Base-by-base conservation (phyloP, 1,140 invertebrate genomes). In the Stegodyphus dumicola region DNA sequence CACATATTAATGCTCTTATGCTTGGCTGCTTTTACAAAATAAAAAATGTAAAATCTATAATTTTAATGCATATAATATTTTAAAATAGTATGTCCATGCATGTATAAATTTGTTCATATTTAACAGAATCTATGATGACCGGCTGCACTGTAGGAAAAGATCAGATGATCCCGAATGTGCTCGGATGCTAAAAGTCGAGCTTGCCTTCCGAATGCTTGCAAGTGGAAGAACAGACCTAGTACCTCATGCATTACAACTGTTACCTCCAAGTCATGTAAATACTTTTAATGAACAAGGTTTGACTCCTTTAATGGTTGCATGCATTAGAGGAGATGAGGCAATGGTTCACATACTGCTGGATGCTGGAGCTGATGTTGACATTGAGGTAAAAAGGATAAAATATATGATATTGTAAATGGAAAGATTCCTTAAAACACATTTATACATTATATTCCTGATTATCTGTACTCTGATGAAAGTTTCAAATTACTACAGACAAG, bases 291-390 rank as follows among this genome's bases (percentile, higher is more conserved):
- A 95, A 17, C 93, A 93, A 17, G 96, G 96, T 0, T 92, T 96
- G 53, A 95, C 95, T 0, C 94, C 94, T 0, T 90, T 97, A 6
- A 97, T 97, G 95, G 90, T 96, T 53, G 94, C 95, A 0, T 94
- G 94, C 60, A 92, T 96, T 1, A 92, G 93, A 7, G 95, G 95
- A 13, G 95, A 97, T 88, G 95, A 96, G 88, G 91, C 93, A 18
- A 93, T 94, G 56, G 94, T 95, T 0, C 91, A 91, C 71, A 89
- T 91, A 87, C 90, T 97, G 5, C 90, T 97, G 49, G 95, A 96
- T 89, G 93, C 94, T 1, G 95, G 95, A 0, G 94, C 94, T 6
- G 94, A 95, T 88, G 92, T 94, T 0, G 95, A 95, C 87, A 90
- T 94, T 0, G 94, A 95, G 88, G 95, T 94, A 56, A 66, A 53